Base-by-base conservation (phyloP, 2,888 invertebrate genomes). In the Amitus sp. region DNA sequence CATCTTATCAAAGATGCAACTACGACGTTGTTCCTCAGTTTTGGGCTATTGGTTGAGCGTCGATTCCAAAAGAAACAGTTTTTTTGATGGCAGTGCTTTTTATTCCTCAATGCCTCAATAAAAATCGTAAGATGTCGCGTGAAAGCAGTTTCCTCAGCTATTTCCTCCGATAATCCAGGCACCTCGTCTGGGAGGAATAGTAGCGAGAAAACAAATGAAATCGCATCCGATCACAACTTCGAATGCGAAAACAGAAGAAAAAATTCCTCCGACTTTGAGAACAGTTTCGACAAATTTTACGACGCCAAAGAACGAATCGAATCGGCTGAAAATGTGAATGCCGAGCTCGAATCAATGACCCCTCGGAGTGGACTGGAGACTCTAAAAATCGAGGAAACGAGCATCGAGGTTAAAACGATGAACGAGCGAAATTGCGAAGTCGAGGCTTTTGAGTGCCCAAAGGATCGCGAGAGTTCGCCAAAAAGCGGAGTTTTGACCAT, bases 401-500 rank as follows among this genome's bases (percentile, higher is more conserved):
- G 43, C 12, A 6, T 12, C 23, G 13, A 20, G 6, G 39, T 47
- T 6, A 17, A 17, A n/a, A 33, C 20, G 15, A 33, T 20, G 33
- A 59, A 47, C 45, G 48, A 46, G 40, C 33, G 54, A 18, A 59
- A 42, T 40, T 13, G 18, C 10, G 49, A 57, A 37, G 52, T 37
- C 34, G 56, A 28, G 34, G 5, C n/a, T 3, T 33, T n/a, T 3
- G 10, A n/a, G 5, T 33, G 33, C 12, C 3, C 12, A 12, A 15
- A 88, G 50, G 89, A 89, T 74, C 85, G 88, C 46, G 88, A 87
- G 61, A 84, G 87, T 68, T 86, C 88, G 60, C 86, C 88, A 48
- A 87, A 86, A 71, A 87, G 87, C 78, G 87, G 86, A 53, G 86
- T 87, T 74, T 84, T 87, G 63, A 88, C 89, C 1, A 86, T 89